These are phyloP conservation scores for Coremacera marginata DNA, from an alignment of 2,888 invertebrate species.

Conservation along the genomic window DNA sequence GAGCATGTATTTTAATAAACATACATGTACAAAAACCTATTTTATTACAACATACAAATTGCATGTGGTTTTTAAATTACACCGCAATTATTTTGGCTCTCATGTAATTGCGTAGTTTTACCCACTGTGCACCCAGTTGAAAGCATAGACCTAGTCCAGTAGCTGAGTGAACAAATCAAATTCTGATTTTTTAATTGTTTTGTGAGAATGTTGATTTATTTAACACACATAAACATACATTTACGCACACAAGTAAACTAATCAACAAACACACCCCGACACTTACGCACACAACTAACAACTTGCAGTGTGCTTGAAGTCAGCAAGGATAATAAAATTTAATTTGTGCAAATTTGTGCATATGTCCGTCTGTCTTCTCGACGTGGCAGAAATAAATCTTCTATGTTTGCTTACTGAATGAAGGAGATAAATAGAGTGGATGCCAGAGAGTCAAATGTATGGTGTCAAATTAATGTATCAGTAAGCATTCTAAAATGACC, in stretches of 20 bases:
- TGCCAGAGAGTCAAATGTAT: no score
- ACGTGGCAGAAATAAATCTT: conserved; percentile 29
- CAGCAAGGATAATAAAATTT: conserved; percentile 29
- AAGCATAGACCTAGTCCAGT: neutral
- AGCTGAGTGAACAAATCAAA: conserved; percentile 30
- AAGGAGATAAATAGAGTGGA: neutral
- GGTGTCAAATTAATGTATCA: no score
- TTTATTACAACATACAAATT: neutral
- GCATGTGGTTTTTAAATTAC: neutral
- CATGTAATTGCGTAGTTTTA: no score
- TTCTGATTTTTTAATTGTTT: conserved; percentile 37
- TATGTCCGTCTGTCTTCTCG: neutral
- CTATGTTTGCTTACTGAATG: conserved; percentile 27
- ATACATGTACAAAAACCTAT: neutral
- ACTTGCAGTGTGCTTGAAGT: conserved; percentile 1
- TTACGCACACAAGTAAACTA: conserved; percentile 10
- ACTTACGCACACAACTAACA: neutral
- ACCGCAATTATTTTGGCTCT: neutral
- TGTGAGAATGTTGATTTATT: conserved; percentile 30
- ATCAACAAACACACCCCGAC: conserved; percentile 15
- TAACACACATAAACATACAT: conserved; percentile 24
- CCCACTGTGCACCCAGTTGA: neutral
- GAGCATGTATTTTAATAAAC: neutral
- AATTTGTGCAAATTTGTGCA: conserved; percentile 10
- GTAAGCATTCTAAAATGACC: no score